Evolutionary conservation across 2,797 vertebrate genomes (phyloP), one percentile per base, ranked within the genome.

Genomic region (Eulemur coronatus): DNA sequence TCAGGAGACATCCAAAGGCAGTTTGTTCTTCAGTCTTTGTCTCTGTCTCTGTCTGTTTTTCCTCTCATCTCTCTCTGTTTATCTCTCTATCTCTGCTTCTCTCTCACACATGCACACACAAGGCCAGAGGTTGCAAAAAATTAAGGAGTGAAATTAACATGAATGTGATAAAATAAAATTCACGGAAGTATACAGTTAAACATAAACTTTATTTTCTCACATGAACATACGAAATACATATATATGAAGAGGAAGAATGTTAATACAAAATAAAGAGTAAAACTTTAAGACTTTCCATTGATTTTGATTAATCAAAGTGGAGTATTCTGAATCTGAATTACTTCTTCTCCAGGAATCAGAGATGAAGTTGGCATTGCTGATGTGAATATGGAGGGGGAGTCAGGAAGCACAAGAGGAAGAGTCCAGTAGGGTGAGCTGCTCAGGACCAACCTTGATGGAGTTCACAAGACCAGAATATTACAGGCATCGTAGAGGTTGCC

Each of bases 401-500:
- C 43, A 84, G 28, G 33, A 70, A n/a, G 46, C 30, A 70, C 14
- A 4, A 33, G 4, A 57, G 4, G 38, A 59, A 17, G 79, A 46
- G 35, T 78, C 69, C n/a, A 79, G 41, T 41, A 61, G 1, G 17
- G 24, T 30, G n/a, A 76, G 22, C 1, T 50, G 3, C 22, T 86
- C 33, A 52, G 28, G 20, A n/a, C 50, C 5, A 65, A 59, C 50
- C 2, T 20, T 70, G 14, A 33, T 26, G 82, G 69, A 76, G 10
- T 5, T 0, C 8, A 5, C 0, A 17, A 4, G 0, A n/a, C 20
- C 26, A 55, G 50, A 76, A 12, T 43, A 50, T 7, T 33, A 15
- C 13, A 5, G 2, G 9, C 7, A 26, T 24, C n/a, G 35, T 7
- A 26, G 38, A 90, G 20, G 4, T 41, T 65, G n/a, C 11, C 63